Base-by-base conservation (phyloP, 2,113 vertebrate species). In the Hippocampus zosterae region DNA sequence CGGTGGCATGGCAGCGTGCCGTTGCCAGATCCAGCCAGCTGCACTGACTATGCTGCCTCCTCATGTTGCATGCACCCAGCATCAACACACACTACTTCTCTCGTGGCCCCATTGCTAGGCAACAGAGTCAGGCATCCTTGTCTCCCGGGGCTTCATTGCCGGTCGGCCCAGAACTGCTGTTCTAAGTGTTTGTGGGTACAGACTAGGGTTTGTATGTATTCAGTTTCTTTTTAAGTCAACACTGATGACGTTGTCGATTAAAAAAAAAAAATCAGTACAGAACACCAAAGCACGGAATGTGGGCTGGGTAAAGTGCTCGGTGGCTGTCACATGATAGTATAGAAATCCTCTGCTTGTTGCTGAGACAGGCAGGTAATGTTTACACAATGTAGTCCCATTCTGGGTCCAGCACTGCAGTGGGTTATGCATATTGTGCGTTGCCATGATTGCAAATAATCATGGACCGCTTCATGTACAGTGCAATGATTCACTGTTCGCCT, bases 1-100 rank as follows among this genome's bases (percentile, higher is more conserved):
- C 93, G 79, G 88, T 93, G 93, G 93, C 81, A 84, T 90, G 80
- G 88, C 84, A 84, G 90, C 71, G 88, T 91, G 92, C 92, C 92
- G 91, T 93, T 94, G 95, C 94, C 94, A 93, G 94, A 93, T 92
- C 88, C 86, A 91, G 92, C 95, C 94, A 93, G 94, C 94, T 94
- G 90, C 93, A 94, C 93, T 90, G 94, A 88, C 93, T 94, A 3
- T 13, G 92, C 87, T 87, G 80, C 81, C 84, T 87, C 79, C 85
- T 87, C 89, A 84, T 88, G 87, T 87, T 89, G 79, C 83, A 87
- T 29, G 21, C 65, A 40, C 87, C 52, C 64, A 23, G 73, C 89
- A 88, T 52, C 59, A 53, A 68, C 68, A 69, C 10, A 52, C 50
- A 70, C 7, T 27, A 78, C 73, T 0, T 65, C 67, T 65, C 60